Base-by-base conservation (phyloP, 2,888 invertebrate species). In the Melolontha melolontha region DNA sequence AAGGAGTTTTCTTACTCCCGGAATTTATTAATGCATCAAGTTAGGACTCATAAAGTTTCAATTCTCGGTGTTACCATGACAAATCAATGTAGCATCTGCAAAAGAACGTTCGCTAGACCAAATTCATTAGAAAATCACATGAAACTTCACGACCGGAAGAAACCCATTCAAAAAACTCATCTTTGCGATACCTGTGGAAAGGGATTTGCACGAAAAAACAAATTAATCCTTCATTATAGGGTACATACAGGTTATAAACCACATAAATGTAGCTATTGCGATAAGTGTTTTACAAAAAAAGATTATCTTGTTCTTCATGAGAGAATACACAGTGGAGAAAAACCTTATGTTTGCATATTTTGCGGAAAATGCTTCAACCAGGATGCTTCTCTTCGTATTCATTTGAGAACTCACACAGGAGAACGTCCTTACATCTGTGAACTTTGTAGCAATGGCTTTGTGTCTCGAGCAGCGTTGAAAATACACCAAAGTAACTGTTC, bases 331-430 rank as follows among this genome's bases (percentile, higher is more conserved):
- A 86, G 86, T 72, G 88, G 88, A 50, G 88, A 88, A 80, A 87
- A 87, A 79, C 89, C 89, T 41, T 87, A 88, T 80, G 84, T 86
- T 68, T 89, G 89, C 79, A 82, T 86, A 70, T 84, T 85, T 78
- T 89, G 89, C 80, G 87, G 87, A n/a, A 89, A 88, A 79, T 86
- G 86, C 41, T 89, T 89, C 82, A 86, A 85, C 64, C 88, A 88
- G 81, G 84, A 87, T 5, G 87, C 87, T 70, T 88, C 88, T 49
- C 84, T 89, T 66, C 86, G 87, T 73, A 87, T 88, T 69, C 89
- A 89, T 79, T 85, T 87, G 78, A 82, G 89, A 79, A 87, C 86
- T 78, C 89, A 89, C 82, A 87, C 86, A 70, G 89, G 89, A 49
- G 86, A 87, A 74, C 82, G 87, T 70, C 89, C 89, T 0, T 89